Base-by-base conservation (phyloP, 2,888 invertebrate genomes). In the Rhagonycha lutea region DNA sequence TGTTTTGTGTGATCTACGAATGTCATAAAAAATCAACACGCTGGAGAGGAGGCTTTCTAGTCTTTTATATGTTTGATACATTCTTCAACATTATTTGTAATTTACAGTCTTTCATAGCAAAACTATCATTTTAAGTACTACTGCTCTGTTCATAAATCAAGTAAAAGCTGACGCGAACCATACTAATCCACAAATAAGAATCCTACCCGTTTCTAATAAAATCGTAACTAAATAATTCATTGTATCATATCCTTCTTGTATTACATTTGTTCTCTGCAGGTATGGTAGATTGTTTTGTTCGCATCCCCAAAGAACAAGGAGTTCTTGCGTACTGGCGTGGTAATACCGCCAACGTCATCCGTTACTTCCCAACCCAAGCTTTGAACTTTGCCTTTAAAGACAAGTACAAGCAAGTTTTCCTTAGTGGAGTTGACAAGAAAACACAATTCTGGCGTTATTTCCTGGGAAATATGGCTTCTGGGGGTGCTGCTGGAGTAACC, bases 371-470 rank as follows among this genome's bases (percentile, higher is more conserved):
- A 71, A 97, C 97, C 32, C 97, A 97, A 88, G 97, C 97, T 63
- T 90, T 98, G 74, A 97, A 98, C 89, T 98, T 98, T 88, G 96
- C 97, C 81, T 97, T 98, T 89, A 97, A 97, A 88, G 98, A 98
- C 89, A 93, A 96, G 84, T 97, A 97, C 89, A 97, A 98, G 90
- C 89, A 91, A 83, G 82, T 97, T 71, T 98, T 98, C 89, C 89
- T 97, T 83, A 92, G 92, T 61, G 95, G 94, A 61, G 92, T 97
- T 68, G 94, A 96, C 88, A 97, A 98, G 89, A 94, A 96, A 84
- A 95, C 92, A 68, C 93, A 95, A 84, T 97, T 97, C 90, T 95
- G 95, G 95, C 92, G 92, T 83, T 95, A 95, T 85, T 96, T 97
- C 85, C 89, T 92, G 76, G 97, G 96, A 75, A 98, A 97, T 88